Conservation (phyloP, 2,888 invertebrate genomes). For the Taenaris catops region DNA sequence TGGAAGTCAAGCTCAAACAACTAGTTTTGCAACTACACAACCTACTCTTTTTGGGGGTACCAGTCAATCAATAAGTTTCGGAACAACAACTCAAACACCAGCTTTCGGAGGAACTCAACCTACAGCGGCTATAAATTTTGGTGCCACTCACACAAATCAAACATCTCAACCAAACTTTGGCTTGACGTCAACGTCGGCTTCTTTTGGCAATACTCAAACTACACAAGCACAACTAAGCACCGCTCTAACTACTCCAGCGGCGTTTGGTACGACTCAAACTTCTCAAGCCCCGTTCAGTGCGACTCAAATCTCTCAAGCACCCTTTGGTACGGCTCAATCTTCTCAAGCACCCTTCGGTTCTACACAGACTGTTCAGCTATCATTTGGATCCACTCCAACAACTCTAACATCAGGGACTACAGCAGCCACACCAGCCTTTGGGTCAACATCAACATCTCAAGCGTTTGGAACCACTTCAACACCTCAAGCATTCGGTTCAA, state of each 20-base stretch:
- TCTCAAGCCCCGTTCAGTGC: slow-evolving; percentile 24
- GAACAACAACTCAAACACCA: slow-evolving; percentile 13
- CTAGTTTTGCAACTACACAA: slow-evolving; percentile 10
- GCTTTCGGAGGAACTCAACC: slow-evolving; percentile 24
- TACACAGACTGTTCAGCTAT: too few species aligned
- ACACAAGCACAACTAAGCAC: slow-evolving; percentile 6
- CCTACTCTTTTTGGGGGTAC: slow-evolving; percentile 12
- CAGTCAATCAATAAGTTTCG: slow-evolving; percentile 9
- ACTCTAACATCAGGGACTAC: slow-evolving; percentile 23
- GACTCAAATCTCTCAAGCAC: not conserved
- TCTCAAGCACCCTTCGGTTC: slow-evolving; percentile 5
- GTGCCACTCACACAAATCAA: slow-evolving; percentile 19
- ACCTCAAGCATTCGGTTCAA: slow-evolving; percentile 21
- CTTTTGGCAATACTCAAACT: slow-evolving; percentile 16
- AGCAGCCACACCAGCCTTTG: slow-evolving; percentile 20
- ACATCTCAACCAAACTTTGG: slow-evolving; percentile 10
- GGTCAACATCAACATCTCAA: slow-evolving; percentile 10
- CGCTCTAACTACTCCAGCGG: slow-evolving; percentile 22
- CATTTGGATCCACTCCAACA: slow-evolving; percentile 2
- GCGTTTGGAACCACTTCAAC: slow-evolving; percentile 23
- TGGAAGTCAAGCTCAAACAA: slow-evolving; percentile 21
- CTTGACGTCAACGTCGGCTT: slow-evolving; percentile 14
- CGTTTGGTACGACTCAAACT: slow-evolving; percentile 20
- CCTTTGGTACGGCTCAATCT: not conserved
- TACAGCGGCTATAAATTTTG: slow-evolving; percentile 15